Evolutionary conservation across 2,888 invertebrate genomes (phyloP).

Genomic region (Tineola bisselliella): DNA sequence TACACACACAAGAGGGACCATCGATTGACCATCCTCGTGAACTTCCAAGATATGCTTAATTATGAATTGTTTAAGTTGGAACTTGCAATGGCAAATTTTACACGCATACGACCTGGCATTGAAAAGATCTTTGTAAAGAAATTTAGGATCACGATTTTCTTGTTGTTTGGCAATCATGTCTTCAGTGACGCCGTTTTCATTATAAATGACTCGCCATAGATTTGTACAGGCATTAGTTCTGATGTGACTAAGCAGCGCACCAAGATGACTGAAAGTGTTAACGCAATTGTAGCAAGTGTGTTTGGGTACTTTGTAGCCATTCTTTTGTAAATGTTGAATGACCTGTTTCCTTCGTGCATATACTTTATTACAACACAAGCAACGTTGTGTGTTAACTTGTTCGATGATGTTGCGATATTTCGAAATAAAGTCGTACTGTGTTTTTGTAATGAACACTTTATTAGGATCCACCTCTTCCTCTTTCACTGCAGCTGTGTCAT

Average conservation of each 20-base stretch:
- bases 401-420: slow-evolving; percentile 56
- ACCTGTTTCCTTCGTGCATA: slow-evolving; percentile 62
- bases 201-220: slow-evolving; percentile 60
- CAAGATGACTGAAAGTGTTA: slow-evolving; percentile 64
- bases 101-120: slow-evolving; percentile 62
- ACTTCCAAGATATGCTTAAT: slow-evolving; percentile 62
- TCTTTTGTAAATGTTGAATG: slow-evolving; percentile 64
- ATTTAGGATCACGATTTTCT: slow-evolving; percentile 21
- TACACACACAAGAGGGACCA: slow-evolving; percentile 47
- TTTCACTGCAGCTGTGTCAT: slow-evolving; percentile 18
- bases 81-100: slow-evolving; percentile 60
- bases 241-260: slow-evolving; percentile 62
- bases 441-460: slow-evolving; percentile 49
- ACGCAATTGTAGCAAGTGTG: slow-evolving; percentile 73
- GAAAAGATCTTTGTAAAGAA: slow-evolving; percentile 59
- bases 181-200: slow-evolving; percentile 58
- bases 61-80: slow-evolving; percentile 61
- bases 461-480: slow-evolving; percentile 45
- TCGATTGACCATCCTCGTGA: slow-evolving; percentile 59
- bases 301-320: slow-evolving; percentile 67
- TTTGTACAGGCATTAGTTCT: slow-evolving; percentile 57
- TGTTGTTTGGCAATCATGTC: slow-evolving; percentile 54
- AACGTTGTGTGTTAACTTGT: slow-evolving; percentile 60
- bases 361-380: slow-evolving; percentile 55
- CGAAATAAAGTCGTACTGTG: slow-evolving; percentile 53